Conservation (phyloP, 1,140 invertebrate species). For the Tyrophagus putrescentiae region DNA sequence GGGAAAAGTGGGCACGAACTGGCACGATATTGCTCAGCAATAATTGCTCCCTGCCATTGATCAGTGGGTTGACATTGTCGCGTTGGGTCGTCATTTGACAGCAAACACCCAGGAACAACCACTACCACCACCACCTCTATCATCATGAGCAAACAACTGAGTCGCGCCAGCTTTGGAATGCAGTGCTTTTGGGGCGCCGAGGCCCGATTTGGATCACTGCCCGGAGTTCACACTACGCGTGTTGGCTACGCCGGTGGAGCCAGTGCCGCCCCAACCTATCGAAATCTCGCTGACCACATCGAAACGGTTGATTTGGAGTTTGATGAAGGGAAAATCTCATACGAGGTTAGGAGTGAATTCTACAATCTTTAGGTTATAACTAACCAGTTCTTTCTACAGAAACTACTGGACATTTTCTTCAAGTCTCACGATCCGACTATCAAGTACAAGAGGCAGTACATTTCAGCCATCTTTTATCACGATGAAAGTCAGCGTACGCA, state of each 20-base stretch:
- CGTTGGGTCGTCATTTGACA: too few species aligned
- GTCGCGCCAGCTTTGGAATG: constrained; percentile 30
- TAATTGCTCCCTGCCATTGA: too few species aligned
- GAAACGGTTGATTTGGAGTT: constrained; percentile 82
- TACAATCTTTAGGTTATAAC: constrained; percentile 13
- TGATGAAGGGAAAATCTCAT: constrained; percentile 58
- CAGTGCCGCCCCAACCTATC: constrained; percentile 62
- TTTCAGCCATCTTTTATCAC: constrained; percentile 80
- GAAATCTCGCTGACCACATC: constrained; percentile 76
- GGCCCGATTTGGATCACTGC: constrained; percentile 64
- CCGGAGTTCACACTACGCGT: constrained; percentile 69
- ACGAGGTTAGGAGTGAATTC: constrained; percentile 33
- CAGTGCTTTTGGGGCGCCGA: constrained; percentile 95
- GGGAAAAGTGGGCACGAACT: too few species aligned
- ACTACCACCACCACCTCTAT: too few species aligned
- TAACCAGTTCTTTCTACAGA: constrained; percentile 22
- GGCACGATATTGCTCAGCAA: too few species aligned
- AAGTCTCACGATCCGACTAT: constrained; percentile 72
- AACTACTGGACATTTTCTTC: constrained; percentile 75
- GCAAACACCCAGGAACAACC: too few species aligned
- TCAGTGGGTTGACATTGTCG: too few species aligned
- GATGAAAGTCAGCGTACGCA: constrained; percentile 62
- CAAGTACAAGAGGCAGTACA: constrained; percentile 61
- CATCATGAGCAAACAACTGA: background rate
- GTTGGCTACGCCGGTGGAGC: constrained; percentile 87